These are phyloP conservation scores for Barnardius zonarius DNA, from an alignment of 2,113 vertebrate genomes.

Conservation along the genomic window DNA sequence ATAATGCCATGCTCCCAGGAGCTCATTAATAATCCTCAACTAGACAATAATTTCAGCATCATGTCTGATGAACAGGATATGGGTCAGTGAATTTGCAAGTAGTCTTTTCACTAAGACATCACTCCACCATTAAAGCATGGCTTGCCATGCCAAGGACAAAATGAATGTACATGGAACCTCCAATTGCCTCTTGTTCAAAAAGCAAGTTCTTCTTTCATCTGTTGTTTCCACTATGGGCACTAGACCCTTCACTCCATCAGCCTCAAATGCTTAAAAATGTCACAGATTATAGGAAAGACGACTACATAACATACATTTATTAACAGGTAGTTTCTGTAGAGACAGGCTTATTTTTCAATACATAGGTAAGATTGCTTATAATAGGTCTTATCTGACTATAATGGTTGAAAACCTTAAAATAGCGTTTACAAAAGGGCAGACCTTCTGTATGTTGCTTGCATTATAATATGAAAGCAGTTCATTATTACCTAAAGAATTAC, in stretches of 20 bases:
- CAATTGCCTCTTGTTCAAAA: not conserved
- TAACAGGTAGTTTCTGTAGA: not conserved
- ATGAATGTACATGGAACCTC: not conserved
- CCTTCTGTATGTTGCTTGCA: not conserved
- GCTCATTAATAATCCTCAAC: slow-evolving; percentile 16
- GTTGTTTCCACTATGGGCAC: not conserved
- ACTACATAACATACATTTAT: not conserved
- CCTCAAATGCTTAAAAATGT: not conserved
- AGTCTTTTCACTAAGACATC: not conserved
- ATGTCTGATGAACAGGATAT: not conserved
- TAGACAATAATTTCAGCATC: slow-evolving; percentile 14
- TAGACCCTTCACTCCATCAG: not conserved
- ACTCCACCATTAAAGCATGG: not conserved
- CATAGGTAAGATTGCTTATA: not conserved
- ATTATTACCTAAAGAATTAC: slow-evolving; percentile 13
- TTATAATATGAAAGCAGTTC: slow-evolving; percentile 17
- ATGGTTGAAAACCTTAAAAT: not conserved
- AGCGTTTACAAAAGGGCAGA: slow-evolving; percentile 6
- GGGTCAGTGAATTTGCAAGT: slow-evolving; percentile 10
- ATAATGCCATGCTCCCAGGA: not conserved
- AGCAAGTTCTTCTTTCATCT: not conserved
- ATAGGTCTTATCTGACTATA: not conserved
- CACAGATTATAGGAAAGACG: not conserved
- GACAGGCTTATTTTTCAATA: not conserved
- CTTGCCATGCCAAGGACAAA: not conserved